A percentile compares a stretch with the other conserved stretches of the same genome.
Evolutionary conservation across 2,113 vertebrate species (phyloP).

Genomic region (Boleophthalmus pectinirostris): DNA sequence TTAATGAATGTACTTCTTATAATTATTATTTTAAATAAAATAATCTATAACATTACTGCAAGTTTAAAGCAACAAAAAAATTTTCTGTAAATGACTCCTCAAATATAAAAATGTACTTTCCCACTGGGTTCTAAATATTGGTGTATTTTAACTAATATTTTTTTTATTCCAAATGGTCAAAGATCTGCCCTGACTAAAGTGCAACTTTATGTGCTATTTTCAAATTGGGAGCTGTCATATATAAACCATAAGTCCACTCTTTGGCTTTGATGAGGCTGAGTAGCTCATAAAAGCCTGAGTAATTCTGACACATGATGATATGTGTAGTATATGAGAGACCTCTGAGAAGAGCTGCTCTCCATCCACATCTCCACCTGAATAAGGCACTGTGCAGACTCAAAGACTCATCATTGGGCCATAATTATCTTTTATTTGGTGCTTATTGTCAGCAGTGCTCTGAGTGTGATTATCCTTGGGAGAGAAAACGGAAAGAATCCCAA

Average conservation of each 20-base stretch:
- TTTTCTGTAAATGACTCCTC: too few species aligned
- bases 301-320: constrained; percentile 45
- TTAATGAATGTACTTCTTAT: too few species aligned
- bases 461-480: constrained; percentile 12
- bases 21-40: too few species aligned
- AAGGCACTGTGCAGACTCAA: constrained; percentile 24
- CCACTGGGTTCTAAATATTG: too few species aligned
- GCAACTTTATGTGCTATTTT: constrained; percentile 47
- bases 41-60: too few species aligned
- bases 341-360: constrained; percentile 31
- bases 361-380: constrained; percentile 40
- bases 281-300: constrained; percentile 54
- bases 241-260: constrained; percentile 48
- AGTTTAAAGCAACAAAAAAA: too few species aligned
- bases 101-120: too few species aligned
- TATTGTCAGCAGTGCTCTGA: constrained; percentile 11
- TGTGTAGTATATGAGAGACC: constrained; percentile 47
- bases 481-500: constrained; percentile 15
- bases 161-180: too few species aligned
- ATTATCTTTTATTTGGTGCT: constrained; percentile 25
- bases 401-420: constrained; percentile 33
- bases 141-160: too few species aligned
- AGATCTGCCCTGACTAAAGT: constrained; percentile 31
- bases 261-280: constrained; percentile 57
- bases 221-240: constrained; percentile 53